Conservation (phyloP, 2,797 vertebrate genomes). For the Hippocampus kuda region DNA sequence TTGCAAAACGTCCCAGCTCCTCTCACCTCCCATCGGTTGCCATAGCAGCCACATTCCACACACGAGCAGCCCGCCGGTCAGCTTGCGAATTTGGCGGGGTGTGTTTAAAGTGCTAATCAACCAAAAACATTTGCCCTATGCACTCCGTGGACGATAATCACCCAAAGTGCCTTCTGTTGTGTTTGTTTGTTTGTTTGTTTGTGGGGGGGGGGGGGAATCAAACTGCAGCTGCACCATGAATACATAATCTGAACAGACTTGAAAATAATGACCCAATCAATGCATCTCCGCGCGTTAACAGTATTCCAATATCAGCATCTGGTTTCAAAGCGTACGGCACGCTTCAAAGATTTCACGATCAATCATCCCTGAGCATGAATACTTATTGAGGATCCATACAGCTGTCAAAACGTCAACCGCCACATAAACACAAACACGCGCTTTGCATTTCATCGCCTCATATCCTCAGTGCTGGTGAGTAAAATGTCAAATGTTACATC, state of each 20-base stretch:
- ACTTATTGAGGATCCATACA: conserved; percentile 2
- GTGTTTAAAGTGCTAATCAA: neutral
- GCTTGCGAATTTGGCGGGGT: conserved; percentile 27
- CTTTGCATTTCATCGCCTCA: neutral
- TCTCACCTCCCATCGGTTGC: conserved; percentile 53
- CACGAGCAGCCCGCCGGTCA: conserved; percentile 34
- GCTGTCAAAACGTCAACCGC: neutral
- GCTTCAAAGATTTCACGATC: neutral
- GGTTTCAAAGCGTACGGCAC: neutral
- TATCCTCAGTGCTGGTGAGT: neutral
- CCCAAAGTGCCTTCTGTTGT: neutral
- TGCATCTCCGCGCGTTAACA: neutral
- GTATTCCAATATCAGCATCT: neutral
- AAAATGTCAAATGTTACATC: neutral
- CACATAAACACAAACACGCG: neutral
- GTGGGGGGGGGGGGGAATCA: neutral
- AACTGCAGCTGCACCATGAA: neutral
- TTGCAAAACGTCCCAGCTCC: conserved; percentile 40
- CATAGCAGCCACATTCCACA: conserved; percentile 60
- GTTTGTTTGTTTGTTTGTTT: neutral
- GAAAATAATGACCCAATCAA: conserved; percentile 4
- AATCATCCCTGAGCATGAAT: neutral
- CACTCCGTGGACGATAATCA: neutral
- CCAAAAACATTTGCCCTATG: neutral
- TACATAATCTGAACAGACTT: neutral